phyloP scores from a whole-genome alignment of 2,113 vertebrate genomes.

The Chaetura pelagica region DNA sequence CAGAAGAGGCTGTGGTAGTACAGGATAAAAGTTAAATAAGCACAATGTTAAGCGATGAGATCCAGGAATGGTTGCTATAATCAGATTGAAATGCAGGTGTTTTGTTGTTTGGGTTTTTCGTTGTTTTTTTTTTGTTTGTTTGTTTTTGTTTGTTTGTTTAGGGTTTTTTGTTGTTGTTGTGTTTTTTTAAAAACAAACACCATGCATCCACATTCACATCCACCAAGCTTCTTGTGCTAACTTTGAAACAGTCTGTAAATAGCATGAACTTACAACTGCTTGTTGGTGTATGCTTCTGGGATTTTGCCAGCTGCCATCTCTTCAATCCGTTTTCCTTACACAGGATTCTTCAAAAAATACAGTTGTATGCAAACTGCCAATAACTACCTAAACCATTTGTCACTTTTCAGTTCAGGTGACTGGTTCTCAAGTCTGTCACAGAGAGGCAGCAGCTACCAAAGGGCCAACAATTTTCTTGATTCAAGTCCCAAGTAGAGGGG shows the following conservation, averaged over 20 bases:
- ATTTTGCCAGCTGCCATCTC: neutral
- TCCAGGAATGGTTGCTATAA: neutral
- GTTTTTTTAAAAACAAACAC: neutral
- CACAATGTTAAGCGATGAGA: neutral
- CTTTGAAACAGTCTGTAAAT: neutral
- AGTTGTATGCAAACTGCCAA: neutral
- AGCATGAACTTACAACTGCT: neutral
- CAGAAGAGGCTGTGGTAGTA: neutral
- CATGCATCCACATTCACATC: fast-evolving
- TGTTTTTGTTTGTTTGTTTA: too few species aligned
- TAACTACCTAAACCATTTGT: neutral
- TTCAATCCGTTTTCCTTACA: neutral
- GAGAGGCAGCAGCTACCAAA: neutral
- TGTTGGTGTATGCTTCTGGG: neutral
- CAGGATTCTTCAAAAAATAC: neutral
- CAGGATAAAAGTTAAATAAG: neutral
- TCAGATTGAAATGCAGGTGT: neutral
- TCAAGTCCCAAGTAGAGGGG: neutral
- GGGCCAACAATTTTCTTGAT: neutral
- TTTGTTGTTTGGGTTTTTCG: too few species aligned
- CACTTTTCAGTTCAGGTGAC: neutral
- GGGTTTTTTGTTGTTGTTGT: too few species aligned
- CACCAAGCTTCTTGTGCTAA: neutral
- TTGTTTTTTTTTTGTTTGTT: neutral
- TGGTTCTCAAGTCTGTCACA: neutral